Conservation (phyloP, 37 sponge, comb jelly and placozoan species). For the Amphimedon queenslandica region DNA sequence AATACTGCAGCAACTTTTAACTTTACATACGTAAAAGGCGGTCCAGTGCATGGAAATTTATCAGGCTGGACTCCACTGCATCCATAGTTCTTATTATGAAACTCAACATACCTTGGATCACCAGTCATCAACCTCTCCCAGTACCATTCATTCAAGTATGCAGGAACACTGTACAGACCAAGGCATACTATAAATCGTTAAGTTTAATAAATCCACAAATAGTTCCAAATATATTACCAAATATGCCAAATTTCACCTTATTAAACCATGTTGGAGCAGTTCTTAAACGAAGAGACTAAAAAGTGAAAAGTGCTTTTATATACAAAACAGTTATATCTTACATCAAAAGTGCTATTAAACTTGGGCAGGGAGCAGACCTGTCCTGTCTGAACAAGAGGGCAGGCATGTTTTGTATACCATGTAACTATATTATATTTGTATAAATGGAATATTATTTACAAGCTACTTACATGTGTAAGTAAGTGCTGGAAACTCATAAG, state of each 20-base stretch:
- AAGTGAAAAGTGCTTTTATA: too few species aligned
- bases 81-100: slow-evolving; percentile 71
- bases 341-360: background rate
- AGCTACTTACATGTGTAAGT: slow-evolving; percentile 35
- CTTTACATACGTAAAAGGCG: background rate
- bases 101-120: slow-evolving; percentile 38
- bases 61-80: slow-evolving; percentile 68
- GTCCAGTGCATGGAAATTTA: slow-evolving; percentile 25
- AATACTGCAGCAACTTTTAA: background rate
- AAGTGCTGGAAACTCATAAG: slow-evolving; percentile 37
- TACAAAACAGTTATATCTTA: background rate
- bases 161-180: slow-evolving; percentile 72
- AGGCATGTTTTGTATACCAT: slow-evolving; percentile 40
- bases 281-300: slow-evolving; percentile 51
- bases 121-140: slow-evolving; percentile 57
- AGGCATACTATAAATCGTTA: slow-evolving; percentile 35
- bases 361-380: slow-evolving; percentile 28
- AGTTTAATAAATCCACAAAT: background rate
- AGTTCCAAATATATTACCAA: background rate
- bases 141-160: slow-evolving; percentile 69
- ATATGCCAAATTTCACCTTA: slow-evolving; percentile 66
- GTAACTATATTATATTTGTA: background rate
- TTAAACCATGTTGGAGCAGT: slow-evolving; percentile 73
- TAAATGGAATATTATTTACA: background rate
- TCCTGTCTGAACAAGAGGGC: background rate